Evolutionary conservation across 37 sponge, comb jelly and placozoan genomes (phyloP).

Genomic region (Aplysina aerophoba): DNA sequence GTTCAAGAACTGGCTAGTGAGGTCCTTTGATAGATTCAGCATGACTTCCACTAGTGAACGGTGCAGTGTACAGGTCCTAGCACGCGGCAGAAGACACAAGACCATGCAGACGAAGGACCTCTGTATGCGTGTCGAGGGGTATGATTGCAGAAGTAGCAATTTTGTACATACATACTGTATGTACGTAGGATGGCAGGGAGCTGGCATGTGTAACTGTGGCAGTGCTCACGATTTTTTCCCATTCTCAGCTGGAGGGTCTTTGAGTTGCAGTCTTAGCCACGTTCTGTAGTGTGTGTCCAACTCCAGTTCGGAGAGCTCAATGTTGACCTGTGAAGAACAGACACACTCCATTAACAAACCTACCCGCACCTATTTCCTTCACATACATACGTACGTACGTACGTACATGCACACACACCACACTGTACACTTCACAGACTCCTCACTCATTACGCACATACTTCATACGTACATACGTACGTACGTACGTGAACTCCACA

Average conservation of each 20-base stretch:
- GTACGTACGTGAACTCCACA: constrained; percentile 33
- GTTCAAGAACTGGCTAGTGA: too few relatives aligned
- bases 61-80: neutral
- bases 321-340: constrained; percentile 47
- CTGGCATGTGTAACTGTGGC: neutral
- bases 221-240: constrained; percentile 55
- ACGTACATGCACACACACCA: neutral
- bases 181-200: neutral
- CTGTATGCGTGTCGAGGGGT: too few relatives aligned
- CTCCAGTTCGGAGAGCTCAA: constrained; percentile 70
- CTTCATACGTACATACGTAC: neutral
- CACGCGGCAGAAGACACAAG: too few relatives aligned
- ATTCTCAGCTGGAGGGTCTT: constrained; percentile 52
- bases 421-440: neutral
- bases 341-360: neutral
- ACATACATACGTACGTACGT: neutral
- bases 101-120: too few relatives aligned
- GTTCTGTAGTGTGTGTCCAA: constrained; percentile 73
- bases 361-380: neutral
- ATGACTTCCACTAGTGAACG: too few relatives aligned
- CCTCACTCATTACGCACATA: too few relatives aligned
- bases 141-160: too few relatives aligned
- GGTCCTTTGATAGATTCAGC: neutral
- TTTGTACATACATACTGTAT: too few relatives aligned
- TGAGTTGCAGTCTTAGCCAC: constrained; percentile 74